Conservation (phyloP, 2,797 vertebrate species). For the Mormyrops boulengeri region DNA sequence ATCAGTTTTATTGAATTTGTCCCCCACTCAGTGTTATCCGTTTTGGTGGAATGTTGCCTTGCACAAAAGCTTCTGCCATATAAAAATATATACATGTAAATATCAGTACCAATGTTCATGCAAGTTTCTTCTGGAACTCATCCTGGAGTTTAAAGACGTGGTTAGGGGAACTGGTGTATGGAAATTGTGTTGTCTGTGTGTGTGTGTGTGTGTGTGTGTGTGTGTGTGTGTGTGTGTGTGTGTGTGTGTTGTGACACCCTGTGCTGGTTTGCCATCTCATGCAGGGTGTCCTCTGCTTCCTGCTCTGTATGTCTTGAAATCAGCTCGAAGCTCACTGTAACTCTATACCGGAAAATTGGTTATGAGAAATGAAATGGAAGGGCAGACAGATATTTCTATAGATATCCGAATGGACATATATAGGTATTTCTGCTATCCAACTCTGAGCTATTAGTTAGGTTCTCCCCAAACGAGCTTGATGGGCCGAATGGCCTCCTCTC, state of each 20-base stretch:
- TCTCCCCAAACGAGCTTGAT: too few relatives aligned
- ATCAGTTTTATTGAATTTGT: neutral
- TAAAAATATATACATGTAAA: neutral
- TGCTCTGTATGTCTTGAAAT: neutral
- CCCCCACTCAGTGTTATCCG: neutral
- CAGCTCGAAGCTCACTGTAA: neutral
- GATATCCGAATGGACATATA: neutral
- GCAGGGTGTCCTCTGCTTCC: neutral
- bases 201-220: neutral
- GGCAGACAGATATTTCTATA: neutral
- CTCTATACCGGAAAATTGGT: neutral
- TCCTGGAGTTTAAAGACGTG: neutral
- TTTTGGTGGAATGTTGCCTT: neutral
- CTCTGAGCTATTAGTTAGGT: too few relatives aligned
- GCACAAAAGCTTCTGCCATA: neutral
- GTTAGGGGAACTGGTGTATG: neutral
- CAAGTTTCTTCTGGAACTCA: neutral
- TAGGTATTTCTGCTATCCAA: too few relatives aligned
- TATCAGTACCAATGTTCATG: neutral
- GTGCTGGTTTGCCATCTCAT: neutral
- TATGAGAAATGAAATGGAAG: neutral
- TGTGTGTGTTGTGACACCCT: neutral
- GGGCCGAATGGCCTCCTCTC: too few relatives aligned
- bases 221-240: neutral
- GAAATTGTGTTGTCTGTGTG: neutral